These are phyloP conservation scores for Drosophila auraria DNA, from an alignment of 1,140 invertebrate genomes.

Conservation along the genomic window DNA sequence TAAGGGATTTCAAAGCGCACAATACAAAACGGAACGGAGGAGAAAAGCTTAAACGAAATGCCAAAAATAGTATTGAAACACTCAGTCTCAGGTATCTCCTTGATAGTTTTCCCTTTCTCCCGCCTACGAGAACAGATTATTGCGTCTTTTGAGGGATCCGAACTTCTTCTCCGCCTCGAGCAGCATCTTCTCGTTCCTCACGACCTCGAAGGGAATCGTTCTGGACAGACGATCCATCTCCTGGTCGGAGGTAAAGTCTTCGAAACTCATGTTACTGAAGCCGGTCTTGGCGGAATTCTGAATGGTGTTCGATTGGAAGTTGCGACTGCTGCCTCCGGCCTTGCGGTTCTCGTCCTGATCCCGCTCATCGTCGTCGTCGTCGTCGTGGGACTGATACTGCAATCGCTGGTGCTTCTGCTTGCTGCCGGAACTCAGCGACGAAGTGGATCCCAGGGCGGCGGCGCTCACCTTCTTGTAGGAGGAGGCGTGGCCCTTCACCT, in stretches of 20 bases:
- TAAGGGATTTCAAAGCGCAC: slow-evolving; percentile 5
- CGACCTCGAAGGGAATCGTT: slow-evolving; percentile 89
- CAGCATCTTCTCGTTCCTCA: slow-evolving; percentile 86
- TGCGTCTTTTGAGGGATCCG: slow-evolving; percentile 88
- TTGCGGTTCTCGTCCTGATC: slow-evolving; percentile 62
- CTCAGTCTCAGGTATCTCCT: slow-evolving; percentile 60
- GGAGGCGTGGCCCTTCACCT: slow-evolving; percentile 75
- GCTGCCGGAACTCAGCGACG: slow-evolving; percentile 69
- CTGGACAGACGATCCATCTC: slow-evolving; percentile 78
- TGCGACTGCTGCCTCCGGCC: slow-evolving; percentile 43
- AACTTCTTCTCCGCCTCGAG: slow-evolving; percentile 88
- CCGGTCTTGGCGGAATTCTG: slow-evolving; percentile 86
- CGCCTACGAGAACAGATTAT: slow-evolving; percentile 88
- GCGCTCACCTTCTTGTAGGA: slow-evolving; percentile 76
- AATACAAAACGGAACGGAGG: slow-evolving; percentile 8
- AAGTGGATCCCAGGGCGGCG: slow-evolving; percentile 65
- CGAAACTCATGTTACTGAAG: slow-evolving; percentile 92
- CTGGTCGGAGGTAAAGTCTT: slow-evolving; percentile 91
- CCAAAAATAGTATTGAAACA: slow-evolving; percentile 49
- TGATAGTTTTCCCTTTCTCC: slow-evolving; percentile 7
- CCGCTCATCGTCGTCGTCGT: slow-evolving; percentile 65
- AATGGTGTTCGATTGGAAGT: slow-evolving; percentile 83
- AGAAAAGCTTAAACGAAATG: slow-evolving; percentile 53
- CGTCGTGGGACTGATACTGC: slow-evolving; percentile 78
- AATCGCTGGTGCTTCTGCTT: slow-evolving; percentile 80